Conservation (phyloP, 1,140 invertebrate genomes). For the Hetaerina americana region DNA sequence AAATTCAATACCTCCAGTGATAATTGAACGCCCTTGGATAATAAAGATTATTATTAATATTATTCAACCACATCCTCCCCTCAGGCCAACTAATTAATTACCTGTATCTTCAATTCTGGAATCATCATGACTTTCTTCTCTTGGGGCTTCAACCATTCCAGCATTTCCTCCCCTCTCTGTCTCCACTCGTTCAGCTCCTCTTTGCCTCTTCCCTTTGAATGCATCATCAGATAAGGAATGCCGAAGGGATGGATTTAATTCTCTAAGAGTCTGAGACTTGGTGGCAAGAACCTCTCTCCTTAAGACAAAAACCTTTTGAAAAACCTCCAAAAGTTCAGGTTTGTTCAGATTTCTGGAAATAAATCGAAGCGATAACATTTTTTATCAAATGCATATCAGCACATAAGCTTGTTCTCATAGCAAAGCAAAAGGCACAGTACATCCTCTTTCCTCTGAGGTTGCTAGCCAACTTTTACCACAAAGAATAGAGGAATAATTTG, state of each 20-base stretch:
- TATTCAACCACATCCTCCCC: too few species aligned
- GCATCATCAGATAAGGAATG: not conserved
- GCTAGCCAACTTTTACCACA: too few species aligned
- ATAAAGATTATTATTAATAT: too few species aligned
- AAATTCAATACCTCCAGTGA: too few species aligned
- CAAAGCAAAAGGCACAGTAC: too few species aligned
- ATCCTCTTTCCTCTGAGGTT: too few species aligned
- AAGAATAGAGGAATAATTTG: too few species aligned
- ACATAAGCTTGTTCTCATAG: too few species aligned
- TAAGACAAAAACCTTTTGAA: not conserved
- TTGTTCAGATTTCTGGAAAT: not conserved
- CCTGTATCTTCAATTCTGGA: constrained; percentile 9
- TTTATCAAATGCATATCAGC: too few species aligned
- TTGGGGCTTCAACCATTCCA: not conserved
- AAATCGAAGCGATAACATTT: not conserved
- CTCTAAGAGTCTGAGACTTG: not conserved
- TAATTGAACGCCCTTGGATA: too few species aligned
- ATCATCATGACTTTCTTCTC: constrained; percentile 7
- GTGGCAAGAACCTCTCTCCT: not conserved
- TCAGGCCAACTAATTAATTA: too few species aligned
- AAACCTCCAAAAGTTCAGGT: not conserved
- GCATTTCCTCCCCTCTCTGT: not conserved
- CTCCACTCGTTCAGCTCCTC: not conserved
- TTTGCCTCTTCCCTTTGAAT: not conserved
- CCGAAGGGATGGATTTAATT: not conserved